Evolutionary conservation across 2,888 invertebrate species (phyloP).

Genomic region (Cantharis nigra): DNA sequence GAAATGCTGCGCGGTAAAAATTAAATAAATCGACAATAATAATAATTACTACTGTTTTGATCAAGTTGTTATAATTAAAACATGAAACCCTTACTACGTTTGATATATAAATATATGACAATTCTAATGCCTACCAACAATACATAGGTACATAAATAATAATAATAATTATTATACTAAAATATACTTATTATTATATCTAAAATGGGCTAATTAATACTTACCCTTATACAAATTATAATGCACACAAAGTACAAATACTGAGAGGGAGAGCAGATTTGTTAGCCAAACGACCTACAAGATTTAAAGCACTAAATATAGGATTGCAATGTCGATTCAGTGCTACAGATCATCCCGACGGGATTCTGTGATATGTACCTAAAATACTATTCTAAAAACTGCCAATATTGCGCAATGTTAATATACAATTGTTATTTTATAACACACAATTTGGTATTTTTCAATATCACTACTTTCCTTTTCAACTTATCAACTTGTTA

Average conservation of each 20-base stretch:
- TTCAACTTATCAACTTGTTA: slow-evolving; percentile 25
- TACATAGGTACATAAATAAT: slow-evolving; percentile 51
- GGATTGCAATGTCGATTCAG: slow-evolving; percentile 53
- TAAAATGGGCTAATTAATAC: slow-evolving; percentile 29
- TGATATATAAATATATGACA: slow-evolving; percentile 34
- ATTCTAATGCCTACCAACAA: slow-evolving; percentile 40
- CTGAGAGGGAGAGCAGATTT: slow-evolving; percentile 51
- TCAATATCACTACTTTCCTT: slow-evolving; percentile 37
- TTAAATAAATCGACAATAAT: neutral
- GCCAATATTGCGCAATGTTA: slow-evolving; percentile 38
- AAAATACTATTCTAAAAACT: slow-evolving; percentile 46
- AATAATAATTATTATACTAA: slow-evolving; percentile 28
- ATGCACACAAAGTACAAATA: slow-evolving; percentile 54
- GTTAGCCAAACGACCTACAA: slow-evolving; percentile 42
- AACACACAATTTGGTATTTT: slow-evolving; percentile 50
- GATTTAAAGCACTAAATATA: slow-evolving; percentile 52
- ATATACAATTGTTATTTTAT: slow-evolving; percentile 33
- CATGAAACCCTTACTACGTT: slow-evolving; percentile 41
- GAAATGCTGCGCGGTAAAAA: neutral
- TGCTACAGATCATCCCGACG: slow-evolving; percentile 46
- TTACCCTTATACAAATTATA: slow-evolving; percentile 39
- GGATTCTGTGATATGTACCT: slow-evolving; percentile 53
- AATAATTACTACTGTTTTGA: neutral
- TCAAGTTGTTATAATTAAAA: slow-evolving; percentile 43
- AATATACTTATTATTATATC: slow-evolving; percentile 33